Evolutionary conservation across 2,113 vertebrate species (phyloP), one percentile per base, ranked within the genome.

Genomic region (Tenrec ecaudatus): DNA sequence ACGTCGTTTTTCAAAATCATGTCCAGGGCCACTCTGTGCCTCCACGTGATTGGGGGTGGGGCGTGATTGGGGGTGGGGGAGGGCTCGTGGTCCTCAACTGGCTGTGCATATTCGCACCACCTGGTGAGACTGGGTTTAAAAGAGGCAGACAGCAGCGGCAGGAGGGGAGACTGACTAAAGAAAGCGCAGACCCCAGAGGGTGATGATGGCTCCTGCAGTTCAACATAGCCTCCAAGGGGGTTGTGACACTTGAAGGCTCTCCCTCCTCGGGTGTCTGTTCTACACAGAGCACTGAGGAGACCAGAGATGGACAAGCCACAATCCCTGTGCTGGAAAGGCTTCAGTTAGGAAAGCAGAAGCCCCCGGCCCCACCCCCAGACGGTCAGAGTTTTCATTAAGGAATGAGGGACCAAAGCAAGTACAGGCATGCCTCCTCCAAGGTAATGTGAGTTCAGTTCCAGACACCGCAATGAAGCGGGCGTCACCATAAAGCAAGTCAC

Each of bases 1-100:
- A 75, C 16, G 40, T 58, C 57, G 38, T 76, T 90, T 92, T 90
- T 53, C 14, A 31, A 95, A 90, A 96, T 53, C 43, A 91, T 3
- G 2, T 53, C 62, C 25, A 88, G 83, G 31, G 75, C 43, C 75
- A 92, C 62, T 92, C 73, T 75, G 57, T 68, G 62, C 75, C 92
- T 93, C 43, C n/a, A 92, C 17, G n/a, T 17, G 25, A 85, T 22
- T n/a, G 69, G 64, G 29, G 16, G 23, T 40, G 53, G 43, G 10
- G 43, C n/a, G n/a, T n/a, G n/a, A n/a, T n/a, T n/a, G n/a, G 47
- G 47, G 47, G 47, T 10, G 12, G 47, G 47, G 29, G 17, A 25
- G 43, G 40, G 7, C 40, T 3, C 40, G 7, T 7, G 7, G 75
- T 87, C 92, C 58, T 38, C 78, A 86, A 83, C 86, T 84, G 84